Conservation (phyloP, 1,140 invertebrate species). For the Pentalonia nigronervosa region DNA sequence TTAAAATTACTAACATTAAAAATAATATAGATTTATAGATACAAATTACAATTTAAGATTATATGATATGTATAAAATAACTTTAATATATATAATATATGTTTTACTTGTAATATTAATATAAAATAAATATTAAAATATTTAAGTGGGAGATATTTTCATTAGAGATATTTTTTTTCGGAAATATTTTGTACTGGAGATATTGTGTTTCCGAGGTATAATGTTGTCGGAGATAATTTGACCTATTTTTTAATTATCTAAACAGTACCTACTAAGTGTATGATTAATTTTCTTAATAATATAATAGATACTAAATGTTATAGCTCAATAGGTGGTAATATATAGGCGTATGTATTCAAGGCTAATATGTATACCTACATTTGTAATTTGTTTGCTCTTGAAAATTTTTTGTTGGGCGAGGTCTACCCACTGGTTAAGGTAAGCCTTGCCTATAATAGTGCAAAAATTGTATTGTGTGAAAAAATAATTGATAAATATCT, state of each 20-base stretch:
- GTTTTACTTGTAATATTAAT: no score
- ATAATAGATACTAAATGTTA: neutral
- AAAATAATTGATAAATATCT: constrained; percentile 40
- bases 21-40: neutral
- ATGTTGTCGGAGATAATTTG: no score
- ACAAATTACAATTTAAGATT: no score
- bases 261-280: neutral
- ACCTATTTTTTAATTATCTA: no score
- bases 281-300: neutral
- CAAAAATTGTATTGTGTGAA: constrained; percentile 21
- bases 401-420: constrained; percentile 46
- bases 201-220: no score
- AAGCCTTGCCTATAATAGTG: constrained; percentile 27
- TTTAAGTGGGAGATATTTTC: no score
- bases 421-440: constrained; percentile 51
- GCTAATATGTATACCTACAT: constrained; percentile 17
- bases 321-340: constrained; percentile 35
- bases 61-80: no score
- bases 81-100: no score
- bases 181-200: no score
- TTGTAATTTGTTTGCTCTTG: neutral
- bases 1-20: neutral
- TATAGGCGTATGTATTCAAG: constrained; percentile 29
- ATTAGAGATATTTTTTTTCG: no score
- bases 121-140: no score